A percentile compares a stretch with the other conserved stretches of the same genome.
Evolutionary conservation across 2,888 invertebrate species (phyloP).

Genomic region (Polyommatus icarus): DNA sequence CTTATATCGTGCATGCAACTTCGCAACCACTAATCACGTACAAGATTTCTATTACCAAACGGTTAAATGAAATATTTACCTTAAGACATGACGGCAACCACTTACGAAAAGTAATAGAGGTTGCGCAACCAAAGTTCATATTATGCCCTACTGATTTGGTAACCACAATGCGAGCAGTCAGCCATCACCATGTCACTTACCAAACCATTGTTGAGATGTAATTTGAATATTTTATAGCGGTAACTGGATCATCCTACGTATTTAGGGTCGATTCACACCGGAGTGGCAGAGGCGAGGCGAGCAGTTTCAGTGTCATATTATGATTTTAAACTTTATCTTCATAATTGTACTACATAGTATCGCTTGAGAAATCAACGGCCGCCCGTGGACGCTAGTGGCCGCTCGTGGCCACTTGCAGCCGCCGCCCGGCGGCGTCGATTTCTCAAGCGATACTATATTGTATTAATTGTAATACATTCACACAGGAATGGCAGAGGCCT

Average conservation of each 20-base stretch:
- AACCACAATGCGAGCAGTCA: conserved; percentile 10
- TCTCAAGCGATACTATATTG: too few species aligned
- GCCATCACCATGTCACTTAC: neutral
- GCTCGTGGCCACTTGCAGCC: too few species aligned
- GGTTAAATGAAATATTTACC: conserved; percentile 27
- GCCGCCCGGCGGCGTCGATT: too few species aligned
- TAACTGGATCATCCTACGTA: neutral
- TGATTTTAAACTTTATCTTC: too few species aligned
- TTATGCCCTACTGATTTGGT: conserved; percentile 27
- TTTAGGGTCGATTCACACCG: too few species aligned
- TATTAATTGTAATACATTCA: too few species aligned
- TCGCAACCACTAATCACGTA: conserved; percentile 8
- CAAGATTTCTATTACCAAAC: conserved; percentile 26
- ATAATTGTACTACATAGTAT: too few species aligned
- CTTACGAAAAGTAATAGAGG: conserved; percentile 32
- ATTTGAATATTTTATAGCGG: neutral
- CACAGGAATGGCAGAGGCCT: too few species aligned
- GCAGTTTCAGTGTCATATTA: too few species aligned
- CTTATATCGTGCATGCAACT: neutral
- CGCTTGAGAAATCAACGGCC: too few species aligned
- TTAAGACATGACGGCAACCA: conserved; percentile 19
- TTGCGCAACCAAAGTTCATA: conserved; percentile 29
- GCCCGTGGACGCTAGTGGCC: too few species aligned
- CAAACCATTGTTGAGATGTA: neutral
- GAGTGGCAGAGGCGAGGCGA: too few species aligned